Conservation (phyloP, 2,797 vertebrate genomes). For the Platyrinchus mystaceus region DNA sequence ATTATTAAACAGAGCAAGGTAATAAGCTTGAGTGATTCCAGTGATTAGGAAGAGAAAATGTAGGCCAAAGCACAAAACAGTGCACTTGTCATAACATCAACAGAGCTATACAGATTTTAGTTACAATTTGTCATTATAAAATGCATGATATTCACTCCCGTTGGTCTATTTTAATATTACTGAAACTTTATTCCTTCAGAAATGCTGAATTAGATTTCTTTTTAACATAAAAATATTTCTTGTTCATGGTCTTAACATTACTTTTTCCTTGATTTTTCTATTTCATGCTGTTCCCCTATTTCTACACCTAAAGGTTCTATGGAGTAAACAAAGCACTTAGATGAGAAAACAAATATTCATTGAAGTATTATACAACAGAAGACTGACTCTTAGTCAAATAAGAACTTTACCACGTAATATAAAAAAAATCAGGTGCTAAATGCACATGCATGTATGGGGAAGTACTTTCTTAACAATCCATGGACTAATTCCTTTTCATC, state of each 20-base stretch:
- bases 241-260: not conserved
- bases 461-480: not conserved
- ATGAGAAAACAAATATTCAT: not conserved
- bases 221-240: not conserved
- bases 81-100: not conserved
- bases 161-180: not conserved
- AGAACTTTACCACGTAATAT: not conserved
- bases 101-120: not conserved
- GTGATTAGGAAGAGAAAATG: not conserved
- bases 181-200: not conserved
- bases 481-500: not conserved
- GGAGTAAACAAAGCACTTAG: not conserved
- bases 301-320: not conserved
- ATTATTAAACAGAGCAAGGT: not conserved
- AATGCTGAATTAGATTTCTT: not conserved
- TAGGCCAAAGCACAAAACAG: not conserved
- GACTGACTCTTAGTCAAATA: not conserved
- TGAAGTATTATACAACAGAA: not conserved
- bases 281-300: not conserved
- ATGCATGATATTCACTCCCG: not conserved
- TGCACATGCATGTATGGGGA: accelerated
- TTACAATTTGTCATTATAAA: not conserved
- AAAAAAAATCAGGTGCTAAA: not conserved
- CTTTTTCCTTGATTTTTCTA: not conserved
- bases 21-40: not conserved